Conservation (phyloP, 2,113 vertebrate genomes). For the Bubo scandiacus region DNA sequence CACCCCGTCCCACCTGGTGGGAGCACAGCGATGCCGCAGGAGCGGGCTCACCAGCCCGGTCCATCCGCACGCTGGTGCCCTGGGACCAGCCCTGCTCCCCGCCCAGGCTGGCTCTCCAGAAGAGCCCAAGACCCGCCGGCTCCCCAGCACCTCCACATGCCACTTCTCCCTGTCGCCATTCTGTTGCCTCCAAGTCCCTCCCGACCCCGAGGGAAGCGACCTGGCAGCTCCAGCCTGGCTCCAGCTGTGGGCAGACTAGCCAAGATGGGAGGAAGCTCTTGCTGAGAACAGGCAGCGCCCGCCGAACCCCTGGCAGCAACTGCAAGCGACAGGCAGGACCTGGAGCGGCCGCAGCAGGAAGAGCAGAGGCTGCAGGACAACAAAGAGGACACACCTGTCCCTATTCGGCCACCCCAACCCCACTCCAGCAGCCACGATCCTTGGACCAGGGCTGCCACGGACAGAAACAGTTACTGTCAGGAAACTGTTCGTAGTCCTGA, state of each 20-base stretch:
- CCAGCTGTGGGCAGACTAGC: not conserved
- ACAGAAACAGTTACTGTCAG: not conserved
- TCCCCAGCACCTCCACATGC: not conserved
- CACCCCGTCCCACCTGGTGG: fast-evolving
- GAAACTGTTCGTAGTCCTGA: not conserved
- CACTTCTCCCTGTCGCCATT: not conserved
- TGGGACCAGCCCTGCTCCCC: fast-evolving
- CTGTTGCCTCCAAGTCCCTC: not conserved
- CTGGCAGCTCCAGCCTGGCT: not conserved
- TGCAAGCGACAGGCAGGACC: fast-evolving
- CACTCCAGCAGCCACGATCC: fast-evolving
- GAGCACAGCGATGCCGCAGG: fast-evolving
- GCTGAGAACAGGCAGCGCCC: not conserved
- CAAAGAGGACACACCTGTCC: not conserved
- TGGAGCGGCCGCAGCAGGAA: not conserved
- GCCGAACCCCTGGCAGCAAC: not conserved
- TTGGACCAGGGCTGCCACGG: not conserved
- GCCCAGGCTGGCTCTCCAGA: not conserved
- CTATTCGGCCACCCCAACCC: not conserved
- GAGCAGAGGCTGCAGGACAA: not conserved
- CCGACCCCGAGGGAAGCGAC: not conserved
- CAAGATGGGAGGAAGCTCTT: not conserved
- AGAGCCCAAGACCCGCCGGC: not conserved
- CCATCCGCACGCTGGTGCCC: not conserved
- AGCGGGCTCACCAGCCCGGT: fast-evolving